Evolutionary conservation across 53 echinoderm and acorn worm species (phyloP), one percentile per base, ranked within the genome.

Genomic region (Echinarachnius parma): DNA sequence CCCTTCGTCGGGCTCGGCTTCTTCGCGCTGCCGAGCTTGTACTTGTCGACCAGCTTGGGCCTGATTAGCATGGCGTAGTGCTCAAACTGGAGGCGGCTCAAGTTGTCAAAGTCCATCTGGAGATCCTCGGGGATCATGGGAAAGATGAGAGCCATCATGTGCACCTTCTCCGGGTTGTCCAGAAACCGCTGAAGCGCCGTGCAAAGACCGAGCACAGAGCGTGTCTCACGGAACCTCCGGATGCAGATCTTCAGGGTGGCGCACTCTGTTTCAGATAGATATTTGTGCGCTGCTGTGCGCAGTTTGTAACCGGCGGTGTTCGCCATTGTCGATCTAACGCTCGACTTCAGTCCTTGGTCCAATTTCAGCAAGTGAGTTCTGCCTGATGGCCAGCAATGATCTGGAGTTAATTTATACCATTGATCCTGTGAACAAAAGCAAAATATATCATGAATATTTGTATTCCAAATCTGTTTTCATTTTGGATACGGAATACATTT

Each of bases 21-120:
- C 59, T 75, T 36, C 30, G 2, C 46, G 30, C 48, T 60, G 4
- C 19, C 64, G 21, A 49, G 69, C 42, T 75, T 67, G 53, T 75
- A 66, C 49, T 62, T 66, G 21, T 82, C 82, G 4, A 69, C 50
- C 27, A 66, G 78, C 61, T 88, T 67, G 1, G 78, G 77, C 21
- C 77, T 53, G 28, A 81, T 39, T 3, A 69, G 53, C n/a, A 58
- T 66, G 24, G 35, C 45, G 34, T 94, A 90, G 26, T 69, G 30
- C 27, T 87, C 80, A 62, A 96, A 98, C 28, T 98, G 85, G 11
- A 98, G 81, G 11, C 72, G 77, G 55, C 85, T 91, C 11, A 98
- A 66, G 2, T 75, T 84, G 34, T 98, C 82, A 68, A 92, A 98
- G 39, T 98, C 98, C 15, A 26, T 53, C 52, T 62, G 74, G 7